Percentiles rank a stretch among this genome's conserved stretches.
phyloP scores from a whole-genome alignment of 2,888 invertebrate genomes.

The Ormia ochracea region DNA sequence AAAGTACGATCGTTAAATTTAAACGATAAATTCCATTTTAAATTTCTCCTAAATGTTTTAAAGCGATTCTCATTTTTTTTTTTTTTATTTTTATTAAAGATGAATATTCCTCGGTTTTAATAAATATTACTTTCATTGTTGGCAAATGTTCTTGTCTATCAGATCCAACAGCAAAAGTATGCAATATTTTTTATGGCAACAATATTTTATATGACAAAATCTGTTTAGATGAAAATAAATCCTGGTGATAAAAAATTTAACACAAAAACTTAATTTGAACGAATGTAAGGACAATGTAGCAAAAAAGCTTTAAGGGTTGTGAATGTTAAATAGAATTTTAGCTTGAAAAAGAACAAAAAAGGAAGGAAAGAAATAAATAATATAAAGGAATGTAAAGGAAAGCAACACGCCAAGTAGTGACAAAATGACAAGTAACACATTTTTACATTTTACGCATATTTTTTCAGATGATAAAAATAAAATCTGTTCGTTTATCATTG shows the following conservation, averaged over 20 bases:
- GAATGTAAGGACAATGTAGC: background rate
- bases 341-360: slow-evolving; percentile 10
- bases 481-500: background rate
- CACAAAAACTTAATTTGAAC: slow-evolving; percentile 10
- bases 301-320: slow-evolving; percentile 42
- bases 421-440: slow-evolving; percentile 61
- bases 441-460: slow-evolving; percentile 59
- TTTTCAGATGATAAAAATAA: slow-evolving; percentile 39
- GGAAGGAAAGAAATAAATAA: too few relatives aligned
- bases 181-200: slow-evolving; percentile 56
- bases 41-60: background rate
- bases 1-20: too few relatives aligned
- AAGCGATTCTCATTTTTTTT: background rate
- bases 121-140: slow-evolving; percentile 1
- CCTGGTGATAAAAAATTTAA: slow-evolving; percentile 18
- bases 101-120: too few relatives aligned
- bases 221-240: slow-evolving; percentile 51
- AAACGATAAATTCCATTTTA: too few relatives aligned
- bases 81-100: background rate
- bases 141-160: slow-evolving; percentile 21
- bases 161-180: slow-evolving; percentile 35
- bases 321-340: slow-evolving; percentile 45
- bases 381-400: too few relatives aligned
- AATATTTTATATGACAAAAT: slow-evolving; percentile 62
- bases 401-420: slow-evolving; percentile 41